Conservation (phyloP, 2,888 invertebrate genomes). For the Omphaloscelis lunosa region DNA sequence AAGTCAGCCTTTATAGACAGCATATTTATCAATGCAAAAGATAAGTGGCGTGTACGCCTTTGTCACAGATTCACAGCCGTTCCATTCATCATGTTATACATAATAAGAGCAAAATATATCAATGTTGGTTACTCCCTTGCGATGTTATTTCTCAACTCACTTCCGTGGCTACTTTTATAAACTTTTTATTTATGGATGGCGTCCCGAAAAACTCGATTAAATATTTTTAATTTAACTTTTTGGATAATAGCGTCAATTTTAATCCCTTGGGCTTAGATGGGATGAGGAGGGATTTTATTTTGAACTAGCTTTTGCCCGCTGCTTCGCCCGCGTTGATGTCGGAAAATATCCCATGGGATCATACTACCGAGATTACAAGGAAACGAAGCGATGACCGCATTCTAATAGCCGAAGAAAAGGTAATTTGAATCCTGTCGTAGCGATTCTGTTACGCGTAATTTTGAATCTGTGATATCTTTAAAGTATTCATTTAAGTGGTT, state of each 20-base stretch:
- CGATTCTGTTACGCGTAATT: no score
- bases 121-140: slow-evolving; percentile 29
- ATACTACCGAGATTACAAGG: no score
- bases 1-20: slow-evolving; percentile 30
- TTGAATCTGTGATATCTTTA: no score
- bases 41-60: slow-evolving; percentile 21
- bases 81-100: slow-evolving; percentile 39
- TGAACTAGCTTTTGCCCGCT: no score
- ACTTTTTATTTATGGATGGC: slow-evolving; percentile 64
- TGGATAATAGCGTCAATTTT: slow-evolving; percentile 42
- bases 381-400: no score
- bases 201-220: slow-evolving; percentile 43
- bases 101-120: slow-evolving; percentile 38
- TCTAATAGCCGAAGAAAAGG: no score
- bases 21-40: slow-evolving; percentile 38
- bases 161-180: slow-evolving; percentile 46
- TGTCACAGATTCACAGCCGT: slow-evolving; percentile 36
- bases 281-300: slow-evolving; percentile 4
- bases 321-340: no score
- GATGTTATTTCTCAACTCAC: slow-evolving; percentile 41
- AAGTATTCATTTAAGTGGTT: no score
- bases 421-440: no score
- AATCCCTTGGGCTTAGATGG: slow-evolving; percentile 19
- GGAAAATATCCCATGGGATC: no score
- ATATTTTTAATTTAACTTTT: slow-evolving; percentile 62